Conservation (phyloP, 2,113 vertebrate genomes). For the Forbesichthys papilliferus region DNA sequence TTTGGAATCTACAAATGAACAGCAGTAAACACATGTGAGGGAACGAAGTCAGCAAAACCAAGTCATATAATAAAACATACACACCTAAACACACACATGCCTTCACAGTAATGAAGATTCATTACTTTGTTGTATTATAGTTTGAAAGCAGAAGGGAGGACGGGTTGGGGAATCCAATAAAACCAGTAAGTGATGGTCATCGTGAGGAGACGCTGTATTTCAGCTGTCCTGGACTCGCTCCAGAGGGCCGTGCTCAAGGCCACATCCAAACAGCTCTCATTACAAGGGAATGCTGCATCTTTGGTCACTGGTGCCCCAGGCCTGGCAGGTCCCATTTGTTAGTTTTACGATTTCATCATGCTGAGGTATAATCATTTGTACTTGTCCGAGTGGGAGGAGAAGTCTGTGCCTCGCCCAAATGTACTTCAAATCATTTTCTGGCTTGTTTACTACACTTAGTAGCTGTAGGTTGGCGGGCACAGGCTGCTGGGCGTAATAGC, state of each 20-base stretch:
- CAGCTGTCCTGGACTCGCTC: conserved; percentile 33
- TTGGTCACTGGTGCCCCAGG: conserved; percentile 28
- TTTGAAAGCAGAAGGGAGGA: background rate
- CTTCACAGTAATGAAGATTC: conserved; percentile 9
- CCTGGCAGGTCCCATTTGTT: conserved; percentile 57
- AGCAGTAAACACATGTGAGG: no score
- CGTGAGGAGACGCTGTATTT: conserved; percentile 41
- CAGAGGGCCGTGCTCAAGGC: conserved; percentile 51
- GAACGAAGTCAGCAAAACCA: no score
- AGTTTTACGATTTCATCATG: conserved; percentile 59
- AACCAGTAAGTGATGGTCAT: conserved; percentile 47
- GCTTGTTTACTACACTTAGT: conserved; percentile 25
- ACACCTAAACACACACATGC: conserved; percentile 4
- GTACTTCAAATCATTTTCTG: conserved; percentile 37
- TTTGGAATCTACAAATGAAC: no score
- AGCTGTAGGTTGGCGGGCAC: background rate
- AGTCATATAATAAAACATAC: background rate
- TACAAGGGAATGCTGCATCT: conserved; percentile 40
- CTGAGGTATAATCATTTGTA: conserved; percentile 46
- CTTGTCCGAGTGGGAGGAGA: conserved; percentile 4
- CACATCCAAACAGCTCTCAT: conserved; percentile 57
- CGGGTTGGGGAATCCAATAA: background rate
- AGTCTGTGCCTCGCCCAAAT: conserved; percentile 29
- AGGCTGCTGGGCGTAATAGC: no score
- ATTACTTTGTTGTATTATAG: conserved; percentile 44